Evolutionary conservation across 2,888 invertebrate genomes (phyloP).

Genomic region (Dryococelus australis): DNA sequence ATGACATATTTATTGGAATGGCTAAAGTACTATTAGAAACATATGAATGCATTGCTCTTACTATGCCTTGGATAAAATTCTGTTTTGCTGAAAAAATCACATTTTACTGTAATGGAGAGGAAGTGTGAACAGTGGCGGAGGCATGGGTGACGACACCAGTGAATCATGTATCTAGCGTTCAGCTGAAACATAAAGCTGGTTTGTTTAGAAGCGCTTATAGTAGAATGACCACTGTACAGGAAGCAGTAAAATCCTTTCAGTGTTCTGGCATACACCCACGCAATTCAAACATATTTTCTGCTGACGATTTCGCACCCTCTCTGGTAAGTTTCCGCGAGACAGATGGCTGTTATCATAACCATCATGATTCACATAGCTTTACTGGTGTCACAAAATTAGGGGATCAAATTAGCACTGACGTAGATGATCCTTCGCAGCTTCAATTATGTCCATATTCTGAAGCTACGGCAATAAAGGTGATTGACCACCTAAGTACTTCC

Average conservation of each 20-base stretch:
- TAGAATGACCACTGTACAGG: neutral
- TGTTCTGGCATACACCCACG: neutral
- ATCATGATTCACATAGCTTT: neutral
- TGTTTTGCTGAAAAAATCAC: neutral
- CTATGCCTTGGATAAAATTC: neutral
- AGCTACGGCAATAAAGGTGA: no score
- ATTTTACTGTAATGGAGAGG: neutral
- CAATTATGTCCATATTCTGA: neutral
- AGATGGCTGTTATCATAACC: neutral
- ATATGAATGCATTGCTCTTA: neutral
- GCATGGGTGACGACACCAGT: neutral
- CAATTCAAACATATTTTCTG: neutral
- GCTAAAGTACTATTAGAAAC: no score
- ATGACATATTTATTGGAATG: no score
- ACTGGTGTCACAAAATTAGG: neutral
- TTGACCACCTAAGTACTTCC: no score
- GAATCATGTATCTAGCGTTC: neutral
- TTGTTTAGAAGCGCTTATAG: neutral
- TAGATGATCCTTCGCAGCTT: neutral
- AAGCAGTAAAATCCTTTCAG: neutral
- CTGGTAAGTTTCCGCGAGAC: constrained; percentile 13
- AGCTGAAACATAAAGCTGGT: neutral
- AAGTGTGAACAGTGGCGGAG: no score
- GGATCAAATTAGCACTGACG: no score
- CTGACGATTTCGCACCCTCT: neutral